Evolutionary conservation across 64 coral and sea anemone genomes (phyloP), one percentile per base, ranked within the genome.

Genomic region (Porites australiensis): DNA sequence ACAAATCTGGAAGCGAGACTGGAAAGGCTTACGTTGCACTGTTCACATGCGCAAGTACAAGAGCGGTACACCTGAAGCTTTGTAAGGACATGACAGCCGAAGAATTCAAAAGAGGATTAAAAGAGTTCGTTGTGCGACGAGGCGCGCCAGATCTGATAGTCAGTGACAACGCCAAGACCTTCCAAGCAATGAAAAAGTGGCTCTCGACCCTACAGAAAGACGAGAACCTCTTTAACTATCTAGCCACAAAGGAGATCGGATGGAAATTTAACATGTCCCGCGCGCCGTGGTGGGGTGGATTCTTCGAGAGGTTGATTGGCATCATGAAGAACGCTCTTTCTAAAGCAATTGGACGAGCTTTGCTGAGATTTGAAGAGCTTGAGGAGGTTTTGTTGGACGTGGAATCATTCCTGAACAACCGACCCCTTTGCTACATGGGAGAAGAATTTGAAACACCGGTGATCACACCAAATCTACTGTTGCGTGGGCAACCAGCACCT

Each of bases 11-110:
- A 64, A 60, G 53, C 21, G 72, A 75, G 72, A 44, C 37, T 46
- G 21, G 72, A 8, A 75, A 92, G 58, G 70, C 80, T 23, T 93
- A 93, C 73, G 76, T 93, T 71, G 61, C 91, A 2, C 69, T 92
- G 64, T 92, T 92, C 45, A 83, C 89, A 16, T 92, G 89, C 18
- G 63, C 78, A n/a, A 74, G 62, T 48, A 92, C 78, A 20, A 61
- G 49, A 53, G 90, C 81, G 43, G 90, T 92, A 18, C 90, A 92
- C 44, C 58, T 93, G 27, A 86, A 87, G 48, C 82, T 93, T 21
- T 77, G 80, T 46, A 50, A 48, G n/a, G 58, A 86, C 73, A 43
- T 93, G 44, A 67, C 69, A 7, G 72, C 72, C 7, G 45, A 18
- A 19, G 73, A 93, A 37, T 93, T 93, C 47, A 50, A 77, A 57